A percentile compares a stretch with the other conserved stretches of the same genome.
phyloP scores from a whole-genome alignment of 2,888 invertebrate species.

The Chrysolina americana region DNA sequence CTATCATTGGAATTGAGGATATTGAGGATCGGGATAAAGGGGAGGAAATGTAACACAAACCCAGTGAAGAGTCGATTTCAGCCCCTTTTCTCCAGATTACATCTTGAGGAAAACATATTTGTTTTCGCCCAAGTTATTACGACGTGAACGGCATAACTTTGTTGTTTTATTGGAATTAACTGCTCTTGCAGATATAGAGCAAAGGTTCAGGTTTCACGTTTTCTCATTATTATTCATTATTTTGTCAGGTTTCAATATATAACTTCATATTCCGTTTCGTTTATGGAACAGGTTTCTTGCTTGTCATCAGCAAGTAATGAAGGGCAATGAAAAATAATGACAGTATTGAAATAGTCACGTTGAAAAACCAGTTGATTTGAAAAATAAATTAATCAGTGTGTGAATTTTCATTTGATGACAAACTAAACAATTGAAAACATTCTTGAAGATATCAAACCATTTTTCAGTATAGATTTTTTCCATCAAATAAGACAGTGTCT shows the following conservation, averaged over 20 bases:
- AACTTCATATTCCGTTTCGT: neutral
- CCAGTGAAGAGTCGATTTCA: slow-evolving; percentile 36
- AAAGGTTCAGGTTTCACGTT: slow-evolving; percentile 4
- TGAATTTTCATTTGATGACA: no score
- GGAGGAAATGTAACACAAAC: slow-evolving; percentile 39
- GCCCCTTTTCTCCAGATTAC: slow-evolving; percentile 35
- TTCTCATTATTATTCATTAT: slow-evolving; percentile 15
- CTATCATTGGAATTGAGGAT: slow-evolving; percentile 27
- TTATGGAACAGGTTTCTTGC: neutral
- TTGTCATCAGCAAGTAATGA: no score
- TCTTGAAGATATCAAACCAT: no score
- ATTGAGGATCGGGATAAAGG: slow-evolving; percentile 27
- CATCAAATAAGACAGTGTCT: no score
- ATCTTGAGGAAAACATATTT: slow-evolving; percentile 41
- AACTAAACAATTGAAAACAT: no score
- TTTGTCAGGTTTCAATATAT: slow-evolving; percentile 8
- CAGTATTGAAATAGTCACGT: no score
- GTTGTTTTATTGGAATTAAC: slow-evolving; percentile 27
- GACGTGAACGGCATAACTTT: slow-evolving; percentile 27
- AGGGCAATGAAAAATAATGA: no score
- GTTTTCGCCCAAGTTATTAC: slow-evolving; percentile 26
- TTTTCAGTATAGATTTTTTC: no score
- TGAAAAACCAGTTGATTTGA: no score
- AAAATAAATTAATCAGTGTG: no score
- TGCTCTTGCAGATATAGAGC: neutral